Percentiles rank a stretch among this genome's conserved stretches.
phyloP scores from a whole-genome alignment of 2,797 vertebrate genomes.

The Hafferia zeledoni region DNA sequence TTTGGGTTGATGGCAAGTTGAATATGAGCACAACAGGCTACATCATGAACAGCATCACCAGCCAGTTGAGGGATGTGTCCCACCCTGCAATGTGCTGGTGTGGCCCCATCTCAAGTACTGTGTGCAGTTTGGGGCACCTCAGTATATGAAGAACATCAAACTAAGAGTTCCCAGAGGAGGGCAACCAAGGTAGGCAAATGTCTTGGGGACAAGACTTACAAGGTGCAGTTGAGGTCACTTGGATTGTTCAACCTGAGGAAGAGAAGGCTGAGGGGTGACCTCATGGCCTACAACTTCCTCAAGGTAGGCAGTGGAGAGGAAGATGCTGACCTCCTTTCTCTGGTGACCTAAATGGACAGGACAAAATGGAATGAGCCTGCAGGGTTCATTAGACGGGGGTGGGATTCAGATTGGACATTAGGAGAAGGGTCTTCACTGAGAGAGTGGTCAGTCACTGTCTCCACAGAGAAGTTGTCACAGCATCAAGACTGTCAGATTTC shows the following conservation, averaged over 20 bases:
- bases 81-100: fast-evolving
- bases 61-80: fast-evolving
- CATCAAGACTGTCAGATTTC: not conserved
- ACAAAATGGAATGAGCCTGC: not conserved
- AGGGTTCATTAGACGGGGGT: not conserved
- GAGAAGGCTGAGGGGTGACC: not conserved
- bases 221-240: not conserved
- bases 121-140: not conserved
- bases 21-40: not conserved
- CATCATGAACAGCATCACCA: fast-evolving
- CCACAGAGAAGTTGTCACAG: not conserved
- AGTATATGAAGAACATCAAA: not conserved
- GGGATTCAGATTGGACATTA: not conserved
- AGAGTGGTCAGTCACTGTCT: fast-evolving
- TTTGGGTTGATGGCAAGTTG: no score
- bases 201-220: not conserved
- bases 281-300: not conserved
- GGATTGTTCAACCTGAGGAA: not conserved
- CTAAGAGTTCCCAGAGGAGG: not conserved
- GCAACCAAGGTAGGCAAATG: not conserved
- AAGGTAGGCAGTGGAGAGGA: fast-evolving
- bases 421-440: not conserved
- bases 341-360: fast-evolving
- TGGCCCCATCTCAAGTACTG: fast-evolving
- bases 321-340: not conserved